Percentiles rank a stretch among this genome's conserved stretches.
Conservation (phyloP, 92 coral and sea anemone genomes). For the Plumapathes pennacea region DNA sequence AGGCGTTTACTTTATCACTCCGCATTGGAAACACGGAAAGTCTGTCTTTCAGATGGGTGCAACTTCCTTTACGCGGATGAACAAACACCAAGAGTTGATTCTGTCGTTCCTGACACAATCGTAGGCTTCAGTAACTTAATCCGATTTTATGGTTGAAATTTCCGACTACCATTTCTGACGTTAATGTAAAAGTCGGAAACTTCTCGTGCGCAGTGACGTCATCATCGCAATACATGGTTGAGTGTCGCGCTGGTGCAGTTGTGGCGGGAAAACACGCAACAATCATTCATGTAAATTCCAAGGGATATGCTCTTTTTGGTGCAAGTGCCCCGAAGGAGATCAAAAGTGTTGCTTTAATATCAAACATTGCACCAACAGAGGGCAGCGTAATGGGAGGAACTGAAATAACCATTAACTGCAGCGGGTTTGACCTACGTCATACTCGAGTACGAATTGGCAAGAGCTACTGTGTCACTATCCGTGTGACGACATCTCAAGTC, state of each 20-base stretch:
- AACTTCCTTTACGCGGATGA: constrained; percentile 21
- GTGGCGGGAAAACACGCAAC: constrained; percentile 32
- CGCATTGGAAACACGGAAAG: constrained; percentile 16
- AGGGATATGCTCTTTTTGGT: constrained; percentile 27
- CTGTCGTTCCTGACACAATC: constrained; percentile 44
- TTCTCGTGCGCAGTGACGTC: constrained; percentile 39
- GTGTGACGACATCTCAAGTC: constrained; percentile 35
- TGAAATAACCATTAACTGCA: constrained; percentile 34
- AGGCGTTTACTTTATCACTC: constrained; percentile 6
- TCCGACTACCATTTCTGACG: constrained; percentile 23
- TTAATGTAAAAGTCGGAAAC: constrained; percentile 41
- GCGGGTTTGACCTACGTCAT: constrained; percentile 52
- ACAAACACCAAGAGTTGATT: constrained; percentile 42
- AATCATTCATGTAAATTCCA: constrained; percentile 19
- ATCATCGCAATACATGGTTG: constrained; percentile 22
- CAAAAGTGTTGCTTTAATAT: constrained; percentile 32
- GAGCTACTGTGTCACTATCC: constrained; percentile 16
- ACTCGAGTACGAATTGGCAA: constrained; percentile 44
- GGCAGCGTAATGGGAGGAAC: constrained; percentile 67
- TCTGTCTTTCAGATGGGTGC: constrained; percentile 15
- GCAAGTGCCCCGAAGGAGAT: constrained; percentile 22
- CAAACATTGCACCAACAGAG: constrained; percentile 48
- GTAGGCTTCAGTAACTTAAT: constrained; percentile 23
- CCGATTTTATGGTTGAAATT: constrained; percentile 40
- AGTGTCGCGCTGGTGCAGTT: constrained; percentile 30